Conservation (phyloP, 2,888 invertebrate genomes). For the Arctia plantaginis region DNA sequence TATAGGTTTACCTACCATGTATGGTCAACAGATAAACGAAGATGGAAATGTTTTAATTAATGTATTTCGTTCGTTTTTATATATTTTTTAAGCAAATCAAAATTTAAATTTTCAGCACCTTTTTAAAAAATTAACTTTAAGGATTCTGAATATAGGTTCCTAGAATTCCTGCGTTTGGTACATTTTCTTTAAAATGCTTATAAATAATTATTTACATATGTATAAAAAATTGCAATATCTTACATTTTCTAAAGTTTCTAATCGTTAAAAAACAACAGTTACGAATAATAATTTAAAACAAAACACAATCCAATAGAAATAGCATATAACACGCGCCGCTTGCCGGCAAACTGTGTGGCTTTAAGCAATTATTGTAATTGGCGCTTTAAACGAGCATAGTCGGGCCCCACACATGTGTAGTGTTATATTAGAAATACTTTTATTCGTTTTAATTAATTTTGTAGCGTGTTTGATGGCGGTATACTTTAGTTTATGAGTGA, state of each 20-base stretch:
- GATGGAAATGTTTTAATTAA: no score
- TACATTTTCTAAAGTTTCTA: neutral
- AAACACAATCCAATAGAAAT: constrained; percentile 33
- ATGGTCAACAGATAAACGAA: no score
- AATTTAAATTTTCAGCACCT: no score
- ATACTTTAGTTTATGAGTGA: constrained; percentile 23
- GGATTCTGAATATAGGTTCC: no score
- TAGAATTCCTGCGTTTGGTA: no score
- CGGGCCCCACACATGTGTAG: constrained; percentile 25
- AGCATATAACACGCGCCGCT: constrained; percentile 29
- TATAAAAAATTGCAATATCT: neutral
- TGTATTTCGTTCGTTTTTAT: no score
- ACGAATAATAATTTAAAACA: constrained; percentile 22
- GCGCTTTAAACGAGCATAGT: constrained; percentile 40
- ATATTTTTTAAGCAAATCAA: no score
- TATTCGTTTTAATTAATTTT: constrained; percentile 54
- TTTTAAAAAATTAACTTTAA: no score
- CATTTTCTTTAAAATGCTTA: neutral
- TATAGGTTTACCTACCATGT: no score
- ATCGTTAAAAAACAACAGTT: neutral
- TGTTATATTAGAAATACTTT: constrained; percentile 48
- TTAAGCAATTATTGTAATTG: constrained; percentile 50
- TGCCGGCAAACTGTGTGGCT: constrained; percentile 41
- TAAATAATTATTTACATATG: no score
- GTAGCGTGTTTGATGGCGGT: constrained; percentile 30